Percentiles rank a stretch among this genome's conserved stretches.
Evolutionary conservation across 2,888 invertebrate genomes (phyloP).

Genomic region (Agonopterix arenella): DNA sequence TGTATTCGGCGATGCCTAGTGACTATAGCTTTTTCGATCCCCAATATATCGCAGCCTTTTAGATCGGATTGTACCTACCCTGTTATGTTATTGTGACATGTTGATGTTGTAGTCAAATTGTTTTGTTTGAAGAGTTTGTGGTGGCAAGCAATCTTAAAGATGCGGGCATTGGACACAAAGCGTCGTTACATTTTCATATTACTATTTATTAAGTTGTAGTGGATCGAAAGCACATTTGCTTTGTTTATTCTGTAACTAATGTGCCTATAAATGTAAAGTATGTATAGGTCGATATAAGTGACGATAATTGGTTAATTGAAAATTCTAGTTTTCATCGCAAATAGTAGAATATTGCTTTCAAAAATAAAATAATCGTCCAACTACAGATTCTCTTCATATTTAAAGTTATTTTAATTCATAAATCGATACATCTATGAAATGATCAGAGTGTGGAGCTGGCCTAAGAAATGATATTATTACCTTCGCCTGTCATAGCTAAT

Average conservation of each 20-base stretch:
- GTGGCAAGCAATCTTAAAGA: conserved; percentile 59
- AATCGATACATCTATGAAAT: conserved; percentile 32
- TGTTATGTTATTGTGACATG: conserved; percentile 48
- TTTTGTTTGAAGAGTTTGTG: conserved; percentile 47
- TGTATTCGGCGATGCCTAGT: conserved; percentile 61
- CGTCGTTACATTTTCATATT: conserved; percentile 46
- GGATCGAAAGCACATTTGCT: conserved; percentile 69
- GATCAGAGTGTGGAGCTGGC: conserved; percentile 44
- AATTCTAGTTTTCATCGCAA: conserved; percentile 49
- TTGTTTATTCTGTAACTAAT: conserved; percentile 70
- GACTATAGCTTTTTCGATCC: conserved; percentile 66
- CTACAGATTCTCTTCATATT: conserved; percentile 21
- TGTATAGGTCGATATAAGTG: conserved; percentile 67
- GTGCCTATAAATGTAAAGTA: conserved; percentile 75
- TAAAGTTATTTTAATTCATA: conserved; percentile 21
- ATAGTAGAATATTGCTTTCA: conserved; percentile 34
- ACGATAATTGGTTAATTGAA: conserved; percentile 56
- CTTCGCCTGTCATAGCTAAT: conserved; percentile 41
- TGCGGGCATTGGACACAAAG: conserved; percentile 65
- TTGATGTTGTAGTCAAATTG: conserved; percentile 57
- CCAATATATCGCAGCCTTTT: conserved; percentile 46
- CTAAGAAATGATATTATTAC: conserved; percentile 49
- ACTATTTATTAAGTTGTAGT: conserved; percentile 64
- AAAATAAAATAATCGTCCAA: conserved; percentile 30
- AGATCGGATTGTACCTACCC: conserved; percentile 29